Conservation (phyloP, 1,140 invertebrate species). For the Propsilocerus akamusi region DNA sequence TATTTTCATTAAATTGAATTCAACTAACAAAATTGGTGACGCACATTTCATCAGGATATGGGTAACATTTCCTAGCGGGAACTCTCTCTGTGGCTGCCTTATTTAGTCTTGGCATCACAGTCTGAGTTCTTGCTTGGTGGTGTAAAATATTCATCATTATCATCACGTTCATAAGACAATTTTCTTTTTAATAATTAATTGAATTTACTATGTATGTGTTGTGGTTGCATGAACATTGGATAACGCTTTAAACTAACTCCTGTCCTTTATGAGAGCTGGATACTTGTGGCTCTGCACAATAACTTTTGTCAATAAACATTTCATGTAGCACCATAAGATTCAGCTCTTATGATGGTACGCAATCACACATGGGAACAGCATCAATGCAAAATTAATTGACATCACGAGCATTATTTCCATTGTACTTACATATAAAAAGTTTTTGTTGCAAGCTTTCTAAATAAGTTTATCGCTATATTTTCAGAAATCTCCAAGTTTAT, state of each 20-base stretch:
- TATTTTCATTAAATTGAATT: background rate
- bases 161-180: background rate
- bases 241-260: background rate
- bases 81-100: slow-evolving; percentile 1
- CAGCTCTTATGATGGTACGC: background rate
- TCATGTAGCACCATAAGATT: slow-evolving; percentile 3
- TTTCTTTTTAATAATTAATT: too few relatives aligned
- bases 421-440: too few relatives aligned
- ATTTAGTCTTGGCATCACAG: slow-evolving; percentile 51
- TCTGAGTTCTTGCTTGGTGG: slow-evolving; percentile 73
- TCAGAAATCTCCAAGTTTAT: background rate
- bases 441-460: too few relatives aligned
- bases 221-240: too few relatives aligned
- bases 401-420: too few relatives aligned
- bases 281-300: background rate
- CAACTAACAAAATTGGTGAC: background rate
- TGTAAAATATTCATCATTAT: background rate
- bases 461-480: too few relatives aligned
- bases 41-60: background rate
- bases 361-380: too few relatives aligned
- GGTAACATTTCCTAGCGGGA: background rate
- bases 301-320: background rate
- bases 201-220: too few relatives aligned
- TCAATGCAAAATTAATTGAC: too few relatives aligned
- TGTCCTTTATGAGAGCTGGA: background rate